Base-by-base conservation (phyloP, 2,797 vertebrate species). In the Sebastes steindachneri region DNA sequence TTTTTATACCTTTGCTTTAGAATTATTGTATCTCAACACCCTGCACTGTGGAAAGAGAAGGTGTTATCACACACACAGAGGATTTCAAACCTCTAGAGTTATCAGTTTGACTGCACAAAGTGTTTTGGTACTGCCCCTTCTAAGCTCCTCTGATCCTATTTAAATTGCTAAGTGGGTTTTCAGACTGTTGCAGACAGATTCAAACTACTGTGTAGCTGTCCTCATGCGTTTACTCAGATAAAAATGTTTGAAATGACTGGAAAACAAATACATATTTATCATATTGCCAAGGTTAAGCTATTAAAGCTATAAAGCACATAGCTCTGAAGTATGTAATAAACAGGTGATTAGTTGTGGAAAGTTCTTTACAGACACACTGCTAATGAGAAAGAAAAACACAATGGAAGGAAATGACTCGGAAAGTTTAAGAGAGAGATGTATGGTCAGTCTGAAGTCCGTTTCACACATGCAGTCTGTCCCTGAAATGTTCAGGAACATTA, bases 71-170 rank as follows among this genome's bases (percentile, higher is more conserved):
- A 83, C 45, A 73, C 70, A 73, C 70, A 78, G 71, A 82, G 86
- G 77, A 88, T 89, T 92, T 85, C 68, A 86, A 79, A 79, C 82
- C 86, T 87, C 80, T 84, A 68, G 68, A 87, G 88, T 88, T 92
- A 92, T 91, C 87, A 88, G 80, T 89, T 88, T 74, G 77, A 87
- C 85, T 88, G 78, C 88, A 90, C 86, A 91, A 90, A 89, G 86
- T 92, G 65, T 87, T 93, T 92, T 80, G 69, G 88, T 89, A 82
- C 76, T 84, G 86, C 72, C 77, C 85, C 71, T 35, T 87, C 79
- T 91, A 92, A 91, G 90, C 90, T 71, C 45, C 67, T 89, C 84
- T 93, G 88, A 94, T 94, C 85, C 80, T 77, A 91, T 92, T 90
- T 88, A 91, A 86, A 92, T 92, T 90, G 73, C 82, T 89, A 86